Conservation (phyloP, 2,113 vertebrate species). For the Polypterus bichir region DNA sequence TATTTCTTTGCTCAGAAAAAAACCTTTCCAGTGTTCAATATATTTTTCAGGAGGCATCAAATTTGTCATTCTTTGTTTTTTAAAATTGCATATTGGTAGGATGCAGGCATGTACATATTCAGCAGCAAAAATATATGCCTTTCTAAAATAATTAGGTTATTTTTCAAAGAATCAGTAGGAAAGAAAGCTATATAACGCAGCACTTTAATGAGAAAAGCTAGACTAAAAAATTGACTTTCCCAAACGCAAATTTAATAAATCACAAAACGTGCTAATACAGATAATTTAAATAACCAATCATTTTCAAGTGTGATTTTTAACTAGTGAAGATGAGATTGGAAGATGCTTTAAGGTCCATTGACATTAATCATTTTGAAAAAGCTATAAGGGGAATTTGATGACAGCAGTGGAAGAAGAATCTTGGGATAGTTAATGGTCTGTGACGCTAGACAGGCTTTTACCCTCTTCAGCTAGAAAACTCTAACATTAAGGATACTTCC, state of each 20-base stretch:
- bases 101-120: too few species aligned
- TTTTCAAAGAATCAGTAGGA: too few species aligned
- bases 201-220: constrained; percentile 15
- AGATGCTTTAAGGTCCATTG: constrained; percentile 18
- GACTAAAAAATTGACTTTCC: constrained; percentile 21
- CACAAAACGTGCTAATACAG: neutral
- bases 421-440: constrained; percentile 27
- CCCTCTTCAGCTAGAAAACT: constrained; percentile 10
- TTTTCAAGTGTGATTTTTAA: constrained; percentile 11
- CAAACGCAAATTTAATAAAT: constrained; percentile 19
- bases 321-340: constrained; percentile 14
- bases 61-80: too few species aligned
- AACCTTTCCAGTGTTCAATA: too few species aligned
- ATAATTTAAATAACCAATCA: constrained; percentile 21
- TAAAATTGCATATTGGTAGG: too few species aligned
- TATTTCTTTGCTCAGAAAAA: too few species aligned
- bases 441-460: constrained; percentile 7
- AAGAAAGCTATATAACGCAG: too few species aligned
- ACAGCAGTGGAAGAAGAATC: constrained; percentile 3
- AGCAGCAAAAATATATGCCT: too few species aligned
- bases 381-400: constrained; percentile 4
- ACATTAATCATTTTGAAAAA: constrained; percentile 31
- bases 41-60: too few species aligned
- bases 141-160: too few species aligned
- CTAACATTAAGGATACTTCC: constrained; percentile 12